Conservation (phyloP, 2,888 invertebrate species). For the Acrobasis consociella region DNA sequence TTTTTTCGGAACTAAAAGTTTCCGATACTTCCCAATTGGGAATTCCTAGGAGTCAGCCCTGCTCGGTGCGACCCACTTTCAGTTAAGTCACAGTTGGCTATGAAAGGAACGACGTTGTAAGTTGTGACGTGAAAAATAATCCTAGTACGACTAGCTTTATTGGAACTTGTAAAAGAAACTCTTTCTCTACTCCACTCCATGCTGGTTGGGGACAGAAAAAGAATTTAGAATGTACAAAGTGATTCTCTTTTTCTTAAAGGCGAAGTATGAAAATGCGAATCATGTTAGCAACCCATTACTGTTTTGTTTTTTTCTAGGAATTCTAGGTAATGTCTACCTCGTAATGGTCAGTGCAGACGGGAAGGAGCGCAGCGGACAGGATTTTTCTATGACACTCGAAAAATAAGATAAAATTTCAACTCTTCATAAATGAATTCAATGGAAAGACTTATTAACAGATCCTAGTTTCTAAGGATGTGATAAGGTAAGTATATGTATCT, state of each 20-base stretch:
- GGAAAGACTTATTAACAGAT: background rate
- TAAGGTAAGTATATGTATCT: no score
- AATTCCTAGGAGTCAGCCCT: background rate
- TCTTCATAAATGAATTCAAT: background rate
- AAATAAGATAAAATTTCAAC: no score
- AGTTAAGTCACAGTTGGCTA: conserved; percentile 19
- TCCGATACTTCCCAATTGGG: background rate
- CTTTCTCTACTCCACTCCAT: no score
- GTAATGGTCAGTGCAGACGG: no score
- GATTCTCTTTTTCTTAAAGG: no score
- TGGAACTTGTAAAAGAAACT: background rate
- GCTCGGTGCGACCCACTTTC: conserved; percentile 15
- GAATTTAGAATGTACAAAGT: no score
- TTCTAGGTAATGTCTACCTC: no score
- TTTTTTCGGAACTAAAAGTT: background rate
- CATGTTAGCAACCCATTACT: background rate
- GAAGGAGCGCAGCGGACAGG: no score
- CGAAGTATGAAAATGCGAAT: no score
- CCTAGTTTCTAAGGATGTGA: no score
- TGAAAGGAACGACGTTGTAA: conserved; percentile 16
- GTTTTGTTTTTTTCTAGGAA: background rate
- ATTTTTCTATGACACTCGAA: no score
- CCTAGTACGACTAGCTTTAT: conserved; percentile 3
- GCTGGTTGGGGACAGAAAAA: no score
- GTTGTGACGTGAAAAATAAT: conserved; percentile 20